Percentiles rank a stretch among this genome's conserved stretches.
These are phyloP conservation scores for Cephalopterus ornatus DNA, from an alignment of 2,113 vertebrate species.

Conservation along the genomic window DNA sequence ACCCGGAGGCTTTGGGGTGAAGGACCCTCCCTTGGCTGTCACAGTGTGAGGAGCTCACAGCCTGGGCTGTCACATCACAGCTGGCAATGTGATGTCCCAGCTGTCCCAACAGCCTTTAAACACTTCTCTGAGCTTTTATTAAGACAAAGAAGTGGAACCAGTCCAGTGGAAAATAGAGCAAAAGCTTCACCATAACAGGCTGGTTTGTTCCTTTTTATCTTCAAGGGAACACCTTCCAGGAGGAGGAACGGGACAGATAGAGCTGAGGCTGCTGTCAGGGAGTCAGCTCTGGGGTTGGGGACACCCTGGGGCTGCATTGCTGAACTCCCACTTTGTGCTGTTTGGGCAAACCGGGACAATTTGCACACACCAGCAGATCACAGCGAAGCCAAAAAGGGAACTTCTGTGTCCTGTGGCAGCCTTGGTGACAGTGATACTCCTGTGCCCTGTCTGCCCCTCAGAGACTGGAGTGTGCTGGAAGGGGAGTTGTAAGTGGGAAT, in stretches of 20 bases:
- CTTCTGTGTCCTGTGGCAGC: neutral
- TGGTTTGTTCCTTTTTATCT: neutral
- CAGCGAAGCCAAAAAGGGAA: rapidly evolving
- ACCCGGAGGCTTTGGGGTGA: neutral
- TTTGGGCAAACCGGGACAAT: neutral
- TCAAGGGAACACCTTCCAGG: neutral
- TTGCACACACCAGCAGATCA: neutral
- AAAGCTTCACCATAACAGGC: neutral
- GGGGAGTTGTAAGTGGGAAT: neutral
- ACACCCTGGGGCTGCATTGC: neutral
- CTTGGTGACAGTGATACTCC: neutral
- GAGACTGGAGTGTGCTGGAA: neutral
- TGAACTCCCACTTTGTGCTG: neutral
- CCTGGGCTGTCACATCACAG: rapidly evolving
- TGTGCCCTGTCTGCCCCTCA: rapidly evolving
- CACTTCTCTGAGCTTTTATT: neutral
- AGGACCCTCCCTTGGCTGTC: neutral
- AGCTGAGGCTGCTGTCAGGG: neutral
- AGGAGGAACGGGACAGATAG: neutral
- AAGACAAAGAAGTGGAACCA: neutral
- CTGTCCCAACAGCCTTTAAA: neutral
- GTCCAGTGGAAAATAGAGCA: neutral
- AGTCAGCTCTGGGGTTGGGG: neutral
- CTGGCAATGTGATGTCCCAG: neutral
- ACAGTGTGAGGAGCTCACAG: neutral